Evolutionary conservation across 2,888 invertebrate genomes (phyloP).

Genomic region (Unio delphinus): DNA sequence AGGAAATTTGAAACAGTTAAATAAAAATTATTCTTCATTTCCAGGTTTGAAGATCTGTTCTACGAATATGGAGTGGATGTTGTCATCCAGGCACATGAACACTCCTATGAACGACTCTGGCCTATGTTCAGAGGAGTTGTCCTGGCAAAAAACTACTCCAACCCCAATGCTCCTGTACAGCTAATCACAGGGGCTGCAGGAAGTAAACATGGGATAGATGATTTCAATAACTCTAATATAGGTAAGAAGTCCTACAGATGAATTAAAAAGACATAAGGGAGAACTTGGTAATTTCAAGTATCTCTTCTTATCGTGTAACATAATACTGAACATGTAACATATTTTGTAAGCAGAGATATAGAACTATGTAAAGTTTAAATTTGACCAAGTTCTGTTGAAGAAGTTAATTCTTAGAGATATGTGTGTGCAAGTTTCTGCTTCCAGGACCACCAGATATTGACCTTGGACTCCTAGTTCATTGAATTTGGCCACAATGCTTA

Average conservation of each 20-base stretch:
- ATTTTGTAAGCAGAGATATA: too few species aligned
- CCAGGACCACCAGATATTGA: too few species aligned
- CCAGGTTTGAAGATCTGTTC: slow-evolving; percentile 56
- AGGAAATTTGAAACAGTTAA: not conserved
- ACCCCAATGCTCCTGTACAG: slow-evolving; percentile 52
- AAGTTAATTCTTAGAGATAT: too few species aligned
- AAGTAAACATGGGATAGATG: slow-evolving; percentile 36
- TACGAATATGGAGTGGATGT: slow-evolving; percentile 55
- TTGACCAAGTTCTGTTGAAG: too few species aligned
- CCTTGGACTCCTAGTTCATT: too few species aligned
- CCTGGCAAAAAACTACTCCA: slow-evolving; percentile 42
- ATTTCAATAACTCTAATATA: slow-evolving; percentile 16
- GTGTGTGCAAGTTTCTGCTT: too few species aligned
- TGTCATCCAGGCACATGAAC: slow-evolving; percentile 55
- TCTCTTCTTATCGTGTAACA: not conserved
- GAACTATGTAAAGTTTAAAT: too few species aligned
- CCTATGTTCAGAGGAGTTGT: slow-evolving; percentile 51
- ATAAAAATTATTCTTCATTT: slow-evolving; percentile 4
- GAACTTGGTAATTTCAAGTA: not conserved
- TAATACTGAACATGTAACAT: too few species aligned
- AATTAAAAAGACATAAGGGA: not conserved
- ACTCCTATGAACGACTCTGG: slow-evolving; percentile 59
- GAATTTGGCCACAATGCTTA: too few species aligned
- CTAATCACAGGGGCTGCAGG: slow-evolving; percentile 53
- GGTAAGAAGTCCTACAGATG: slow-evolving; percentile 1